phyloP scores from a whole-genome alignment of 2,888 invertebrate genomes.

The Halocaridina rubra region DNA sequence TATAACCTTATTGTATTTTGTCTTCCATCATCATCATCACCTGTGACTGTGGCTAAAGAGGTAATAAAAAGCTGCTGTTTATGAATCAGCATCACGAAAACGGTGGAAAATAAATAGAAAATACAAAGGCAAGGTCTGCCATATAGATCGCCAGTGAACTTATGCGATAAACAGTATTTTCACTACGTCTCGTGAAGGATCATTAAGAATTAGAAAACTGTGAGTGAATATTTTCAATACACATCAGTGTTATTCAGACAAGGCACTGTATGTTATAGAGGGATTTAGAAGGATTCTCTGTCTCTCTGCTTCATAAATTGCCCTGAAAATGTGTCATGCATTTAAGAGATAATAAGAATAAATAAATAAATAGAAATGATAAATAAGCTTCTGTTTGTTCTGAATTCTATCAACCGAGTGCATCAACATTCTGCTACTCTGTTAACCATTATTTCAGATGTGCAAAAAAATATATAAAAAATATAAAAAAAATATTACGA shows the following conservation, averaged over 20 bases:
- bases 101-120: too few relatives aligned
- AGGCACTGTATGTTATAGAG: background rate
- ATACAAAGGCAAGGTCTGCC: too few relatives aligned
- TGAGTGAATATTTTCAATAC: too few relatives aligned
- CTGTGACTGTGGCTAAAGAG: slow-evolving; percentile 16
- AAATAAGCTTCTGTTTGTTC: slow-evolving; percentile 54
- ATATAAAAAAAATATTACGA: slow-evolving; percentile 36
- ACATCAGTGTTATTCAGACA: slow-evolving; percentile 21
- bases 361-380: too few relatives aligned
- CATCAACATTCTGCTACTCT: slow-evolving; percentile 44
- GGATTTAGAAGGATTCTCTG: background rate
- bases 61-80: slow-evolving; percentile 31
- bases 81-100: too few relatives aligned
- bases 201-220: too few relatives aligned
- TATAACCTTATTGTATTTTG: slow-evolving; percentile 37
- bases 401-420: slow-evolving; percentile 40
- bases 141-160: too few relatives aligned
- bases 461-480: slow-evolving; percentile 30
- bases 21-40: slow-evolving; percentile 45
- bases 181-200: too few relatives aligned
- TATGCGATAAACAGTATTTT: too few relatives aligned
- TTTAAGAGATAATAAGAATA: too few relatives aligned
- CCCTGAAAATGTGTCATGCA: slow-evolving; percentile 25
- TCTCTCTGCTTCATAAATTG: slow-evolving; percentile 12
- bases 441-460: slow-evolving; percentile 43